Evolutionary conservation across 2,113 vertebrate species (phyloP).

Genomic region (Sterrhoptilus dennistouni): DNA sequence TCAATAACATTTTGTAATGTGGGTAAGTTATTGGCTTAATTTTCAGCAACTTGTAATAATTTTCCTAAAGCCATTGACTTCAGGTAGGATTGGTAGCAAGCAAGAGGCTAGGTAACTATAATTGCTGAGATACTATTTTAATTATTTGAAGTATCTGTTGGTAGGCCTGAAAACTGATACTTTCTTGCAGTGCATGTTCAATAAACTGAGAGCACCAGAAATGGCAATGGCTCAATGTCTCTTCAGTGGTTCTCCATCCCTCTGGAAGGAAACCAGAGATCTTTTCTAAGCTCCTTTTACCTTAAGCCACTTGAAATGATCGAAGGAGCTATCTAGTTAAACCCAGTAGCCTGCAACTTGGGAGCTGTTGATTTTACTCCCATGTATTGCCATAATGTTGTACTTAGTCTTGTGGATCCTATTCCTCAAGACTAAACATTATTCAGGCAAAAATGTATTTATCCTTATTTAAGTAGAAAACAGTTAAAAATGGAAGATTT

Average conservation of each 20-base stretch:
- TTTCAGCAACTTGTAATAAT: not conserved
- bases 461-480: not conserved
- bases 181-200: not conserved
- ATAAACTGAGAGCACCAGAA: not conserved
- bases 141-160: not conserved
- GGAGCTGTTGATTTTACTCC: not conserved
- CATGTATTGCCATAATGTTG: accelerated
- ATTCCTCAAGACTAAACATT: not conserved
- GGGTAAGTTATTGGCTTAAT: not conserved
- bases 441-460: not conserved
- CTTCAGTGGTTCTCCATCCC: not conserved
- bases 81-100: not conserved
- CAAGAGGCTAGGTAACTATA: not conserved
- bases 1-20: not conserved
- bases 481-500: not conserved
- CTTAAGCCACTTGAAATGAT: not conserved
- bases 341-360: not conserved
- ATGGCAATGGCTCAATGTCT: not conserved
- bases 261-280: not conserved
- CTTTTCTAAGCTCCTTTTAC: constrained; percentile 15
- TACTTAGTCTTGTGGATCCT: not conserved
- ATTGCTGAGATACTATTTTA: not conserved
- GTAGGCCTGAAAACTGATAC: not conserved
- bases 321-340: not conserved
- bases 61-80: not conserved